These are phyloP conservation scores for Esox masquinongy DNA, from an alignment of 2,797 vertebrate genomes.

Conservation along the genomic window DNA sequence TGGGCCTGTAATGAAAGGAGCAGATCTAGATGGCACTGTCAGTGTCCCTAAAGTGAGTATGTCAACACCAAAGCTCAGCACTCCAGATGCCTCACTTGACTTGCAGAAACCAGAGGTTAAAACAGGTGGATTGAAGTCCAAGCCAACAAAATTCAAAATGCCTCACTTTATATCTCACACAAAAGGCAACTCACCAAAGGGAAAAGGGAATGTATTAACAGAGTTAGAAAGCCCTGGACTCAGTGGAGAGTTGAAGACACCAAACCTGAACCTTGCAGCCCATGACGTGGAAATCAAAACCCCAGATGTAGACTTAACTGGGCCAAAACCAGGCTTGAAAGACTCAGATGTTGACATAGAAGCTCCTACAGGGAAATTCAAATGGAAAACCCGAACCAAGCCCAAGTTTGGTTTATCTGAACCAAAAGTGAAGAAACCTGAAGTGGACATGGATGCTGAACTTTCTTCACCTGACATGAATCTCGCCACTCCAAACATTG, in stretches of 20 bases:
- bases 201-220: constrained; percentile 44
- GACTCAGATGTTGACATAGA: constrained; percentile 22
- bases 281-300: constrained; percentile 42
- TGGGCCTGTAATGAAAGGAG: constrained; percentile 57
- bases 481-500: constrained; percentile 31
- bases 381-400: constrained; percentile 10
- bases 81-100: constrained; percentile 51
- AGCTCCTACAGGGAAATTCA: constrained; percentile 28
- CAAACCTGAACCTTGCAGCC: constrained; percentile 41
- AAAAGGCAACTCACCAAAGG: constrained; percentile 39
- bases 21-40: constrained; percentile 54
- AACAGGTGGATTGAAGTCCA: constrained; percentile 30
- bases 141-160: constrained; percentile 65
- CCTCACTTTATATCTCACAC: constrained; percentile 61
- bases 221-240: constrained; percentile 43
- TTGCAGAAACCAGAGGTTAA: constrained; percentile 56
- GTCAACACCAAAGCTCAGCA: constrained; percentile 48
- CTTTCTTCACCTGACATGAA: constrained; percentile 16
- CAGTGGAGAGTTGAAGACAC: constrained; percentile 30
- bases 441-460: constrained; percentile 40
- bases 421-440: constrained; percentile 45
- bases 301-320: constrained; percentile 22
- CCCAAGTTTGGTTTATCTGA: constrained; percentile 31
- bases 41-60: constrained; percentile 52
- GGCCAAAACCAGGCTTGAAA: constrained; percentile 22